A percentile compares a stretch with the other conserved stretches of the same genome.
Evolutionary conservation across 1,140 invertebrate species (phyloP).

Genomic region (Drosophila sturtevanti): DNA sequence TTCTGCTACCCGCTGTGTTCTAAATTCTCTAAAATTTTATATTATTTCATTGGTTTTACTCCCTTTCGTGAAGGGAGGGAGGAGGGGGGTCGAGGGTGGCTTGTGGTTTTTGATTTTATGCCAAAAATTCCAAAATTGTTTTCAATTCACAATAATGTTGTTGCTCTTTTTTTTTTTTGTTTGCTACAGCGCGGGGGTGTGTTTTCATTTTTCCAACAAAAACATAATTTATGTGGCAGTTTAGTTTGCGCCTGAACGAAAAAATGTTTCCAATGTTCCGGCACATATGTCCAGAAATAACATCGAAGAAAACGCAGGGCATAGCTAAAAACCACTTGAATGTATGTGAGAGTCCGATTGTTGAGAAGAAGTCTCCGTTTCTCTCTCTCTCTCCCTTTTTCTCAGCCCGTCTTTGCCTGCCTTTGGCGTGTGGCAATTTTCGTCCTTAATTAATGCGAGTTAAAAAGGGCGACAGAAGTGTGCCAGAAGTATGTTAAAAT

Average conservation of each 20-base stretch:
- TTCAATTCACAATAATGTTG: constrained; percentile 30
- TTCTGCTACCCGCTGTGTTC: constrained; percentile 43
- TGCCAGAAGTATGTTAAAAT: constrained; percentile 46
- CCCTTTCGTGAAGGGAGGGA: no score
- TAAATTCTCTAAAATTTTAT: constrained; percentile 52
- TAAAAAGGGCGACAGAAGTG: constrained; percentile 49
- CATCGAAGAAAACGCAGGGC: constrained; percentile 1
- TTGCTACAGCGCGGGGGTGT: constrained; percentile 50
- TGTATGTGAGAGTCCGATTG: constrained; percentile 13
- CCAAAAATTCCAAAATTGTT: constrained; percentile 58
- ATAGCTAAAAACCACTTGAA: constrained; percentile 36
- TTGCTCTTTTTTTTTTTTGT: constrained; percentile 57
- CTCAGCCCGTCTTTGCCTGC: no score
- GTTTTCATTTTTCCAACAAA: constrained; percentile 21
- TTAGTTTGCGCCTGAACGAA: constrained; percentile 57
- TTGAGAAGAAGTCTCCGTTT: neutral
- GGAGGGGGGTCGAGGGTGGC: constrained; percentile 22
- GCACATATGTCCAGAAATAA: constrained; percentile 58
- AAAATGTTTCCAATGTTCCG: constrained; percentile 48
- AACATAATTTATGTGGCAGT: constrained; percentile 77
- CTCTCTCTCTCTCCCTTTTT: no score
- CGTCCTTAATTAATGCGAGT: constrained; percentile 64
- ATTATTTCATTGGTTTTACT: constrained; percentile 18
- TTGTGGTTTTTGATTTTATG: constrained; percentile 63
- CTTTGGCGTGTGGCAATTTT: constrained; percentile 34